Base-by-base conservation (phyloP, 2,797 vertebrate species). In the Enteromius trimaculatus region DNA sequence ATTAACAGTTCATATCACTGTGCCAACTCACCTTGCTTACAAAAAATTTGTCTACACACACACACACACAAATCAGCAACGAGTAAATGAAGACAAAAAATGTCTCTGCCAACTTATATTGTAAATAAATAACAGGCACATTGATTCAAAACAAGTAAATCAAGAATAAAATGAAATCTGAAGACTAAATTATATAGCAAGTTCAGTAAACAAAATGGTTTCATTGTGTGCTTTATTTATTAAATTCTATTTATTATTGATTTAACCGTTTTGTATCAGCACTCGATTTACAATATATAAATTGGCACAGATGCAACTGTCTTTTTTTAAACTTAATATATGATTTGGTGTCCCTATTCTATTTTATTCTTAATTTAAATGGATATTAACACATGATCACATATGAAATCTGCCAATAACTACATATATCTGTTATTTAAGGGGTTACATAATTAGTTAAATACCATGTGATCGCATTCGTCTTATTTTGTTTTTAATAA, bases 371-470 rank as follows among this genome's bases (percentile, higher is more conserved):
- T 76, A 2, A 76, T 76, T 79, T 64, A 66, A 34, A 44, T 53
- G 3, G 51, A 74, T 19, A 7, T 5, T n/a, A 74, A 74, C 66
- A 72, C 58, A 23, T 39, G n/a, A 29, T 75, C 51, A 19, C 64
- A 72, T 21, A 10, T n/a, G n/a, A 21, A 31, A 79, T 79, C 34
- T 31, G 42, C 10, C 53, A 83, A 68, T 47, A 78, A 26, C 76
- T 86, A 72, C n/a, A 69, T 58, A 31, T 80, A 78, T 77, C 23
- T 42, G 9, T 42, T 64, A 65, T 76, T 77, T 86, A 23, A 81
- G 62, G 66, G 75, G 42, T 70, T 74, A 9, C 49, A 70, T 53
- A 78, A 42, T 66, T 76, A 29, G 77, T 66, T 82, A 6, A 75
- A 19, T 77, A 39, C 70, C 37, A 69, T 51, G 47, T 70, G 70